phyloP scores from a whole-genome alignment of 2,888 invertebrate genomes.

The Napeogenes inachia region DNA sequence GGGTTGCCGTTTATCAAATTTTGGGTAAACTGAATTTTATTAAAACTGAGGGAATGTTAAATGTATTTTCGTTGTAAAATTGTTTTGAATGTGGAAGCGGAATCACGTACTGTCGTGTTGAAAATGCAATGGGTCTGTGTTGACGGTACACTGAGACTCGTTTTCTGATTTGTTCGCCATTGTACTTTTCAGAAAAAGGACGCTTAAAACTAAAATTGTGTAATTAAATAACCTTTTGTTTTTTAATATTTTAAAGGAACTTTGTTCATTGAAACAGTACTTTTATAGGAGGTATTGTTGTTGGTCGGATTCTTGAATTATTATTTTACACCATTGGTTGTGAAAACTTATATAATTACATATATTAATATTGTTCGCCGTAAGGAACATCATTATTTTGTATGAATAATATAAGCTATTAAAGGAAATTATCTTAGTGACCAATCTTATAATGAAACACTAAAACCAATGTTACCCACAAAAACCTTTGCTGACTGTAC shows the following conservation, averaged over 20 bases:
- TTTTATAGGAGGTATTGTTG: background rate
- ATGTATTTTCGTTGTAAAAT: conserved; percentile 27
- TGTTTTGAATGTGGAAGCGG: conserved; percentile 27
- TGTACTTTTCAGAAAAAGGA: conserved; percentile 24
- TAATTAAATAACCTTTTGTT: conserved; percentile 23
- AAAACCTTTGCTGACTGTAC: too few relatives aligned
- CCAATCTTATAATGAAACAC: too few relatives aligned
- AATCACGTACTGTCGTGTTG: conserved; percentile 26
- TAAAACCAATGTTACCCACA: too few relatives aligned
- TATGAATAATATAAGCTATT: too few relatives aligned
- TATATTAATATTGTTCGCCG: too few relatives aligned
- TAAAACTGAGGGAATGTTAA: conserved; percentile 29
- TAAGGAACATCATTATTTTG: too few relatives aligned
- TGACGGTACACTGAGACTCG: conserved; percentile 19
- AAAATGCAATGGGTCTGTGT: conserved; percentile 19
- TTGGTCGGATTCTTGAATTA: background rate
- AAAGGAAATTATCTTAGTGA: too few relatives aligned
- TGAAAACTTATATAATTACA: too few relatives aligned
- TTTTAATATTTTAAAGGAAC: background rate
- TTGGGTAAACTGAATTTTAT: conserved; percentile 28
- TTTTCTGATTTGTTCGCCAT: conserved; percentile 20
- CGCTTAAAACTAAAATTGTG: conserved; percentile 16
- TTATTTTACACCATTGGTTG: too few relatives aligned
- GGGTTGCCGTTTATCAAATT: conserved; percentile 8
- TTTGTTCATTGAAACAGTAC: background rate